These are phyloP conservation scores for Halichoerus grypus DNA, from an alignment of 2,113 vertebrate species.

Conservation along the genomic window DNA sequence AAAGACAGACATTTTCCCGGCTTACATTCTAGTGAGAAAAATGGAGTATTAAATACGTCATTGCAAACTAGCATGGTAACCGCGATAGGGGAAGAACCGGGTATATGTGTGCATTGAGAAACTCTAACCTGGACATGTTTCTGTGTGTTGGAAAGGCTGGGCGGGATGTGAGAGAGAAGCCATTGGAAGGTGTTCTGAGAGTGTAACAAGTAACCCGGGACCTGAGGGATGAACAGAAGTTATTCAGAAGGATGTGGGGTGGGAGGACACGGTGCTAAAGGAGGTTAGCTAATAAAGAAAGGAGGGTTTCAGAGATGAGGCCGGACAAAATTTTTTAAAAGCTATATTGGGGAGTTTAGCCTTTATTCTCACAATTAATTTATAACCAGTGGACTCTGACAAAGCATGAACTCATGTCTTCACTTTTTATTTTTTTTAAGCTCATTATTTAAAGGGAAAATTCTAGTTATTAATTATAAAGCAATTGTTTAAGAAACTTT, in stretches of 20 bases:
- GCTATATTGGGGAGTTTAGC: background rate
- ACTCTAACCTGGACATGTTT: background rate
- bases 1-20: background rate
- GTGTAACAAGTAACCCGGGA: background rate
- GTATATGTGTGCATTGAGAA: background rate
- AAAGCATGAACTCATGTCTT: background rate
- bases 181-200: background rate
- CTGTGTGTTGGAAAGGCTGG: background rate
- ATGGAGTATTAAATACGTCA: background rate
- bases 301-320: background rate
- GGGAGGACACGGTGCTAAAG: background rate
- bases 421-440: slow-evolving; percentile 22
- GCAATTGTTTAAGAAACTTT: background rate
- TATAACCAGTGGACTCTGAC: background rate
- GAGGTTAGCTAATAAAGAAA: background rate
- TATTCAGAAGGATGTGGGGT: background rate
- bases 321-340: background rate
- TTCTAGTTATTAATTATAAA: slow-evolving; percentile 2
- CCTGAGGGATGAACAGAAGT: background rate
- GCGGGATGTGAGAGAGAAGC: background rate
- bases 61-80: background rate
- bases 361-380: background rate
- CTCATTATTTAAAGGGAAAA: slow-evolving; percentile 11
- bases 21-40: background rate
- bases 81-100: background rate